These are phyloP conservation scores for Lophura swinhoii DNA, from an alignment of 2,797 vertebrate genomes.

Conservation along the genomic window DNA sequence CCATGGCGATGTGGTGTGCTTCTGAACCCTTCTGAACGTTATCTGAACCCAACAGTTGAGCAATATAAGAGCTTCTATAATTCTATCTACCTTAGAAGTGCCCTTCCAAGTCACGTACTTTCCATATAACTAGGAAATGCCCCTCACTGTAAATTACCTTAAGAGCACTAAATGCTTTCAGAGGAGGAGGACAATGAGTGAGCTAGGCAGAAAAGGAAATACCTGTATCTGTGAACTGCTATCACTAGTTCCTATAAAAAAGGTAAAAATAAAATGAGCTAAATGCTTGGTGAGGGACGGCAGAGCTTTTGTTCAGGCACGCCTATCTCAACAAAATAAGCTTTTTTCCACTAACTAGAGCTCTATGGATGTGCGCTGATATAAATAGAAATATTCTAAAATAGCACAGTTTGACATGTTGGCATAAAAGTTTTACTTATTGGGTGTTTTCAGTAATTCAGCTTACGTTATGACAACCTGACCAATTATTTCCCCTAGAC, in stretches of 20 bases:
- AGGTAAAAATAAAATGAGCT: not conserved
- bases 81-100: not conserved
- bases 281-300: not conserved
- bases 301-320: not conserved
- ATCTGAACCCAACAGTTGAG: not conserved
- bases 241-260: not conserved
- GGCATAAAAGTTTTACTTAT: not conserved
- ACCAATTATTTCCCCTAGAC: rapidly evolving
- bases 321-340: not conserved
- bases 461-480: rapidly evolving
- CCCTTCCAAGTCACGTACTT: not conserved
- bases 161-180: not conserved
- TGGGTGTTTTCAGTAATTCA: not conserved
- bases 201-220: not conserved
- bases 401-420: not conserved
- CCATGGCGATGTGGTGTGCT: not conserved
- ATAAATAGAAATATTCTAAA: not conserved
- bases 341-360: not conserved
- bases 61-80: not conserved
- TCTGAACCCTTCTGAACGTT: too few species aligned
- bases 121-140: not conserved
- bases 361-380: not conserved
- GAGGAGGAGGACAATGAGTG: not conserved
- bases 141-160: not conserved
- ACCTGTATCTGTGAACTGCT: rapidly evolving